A percentile compares a stretch with the other conserved stretches of the same genome.
Evolutionary conservation across 2,797 vertebrate genomes (phyloP).

Genomic region (Alcedo atthis): DNA sequence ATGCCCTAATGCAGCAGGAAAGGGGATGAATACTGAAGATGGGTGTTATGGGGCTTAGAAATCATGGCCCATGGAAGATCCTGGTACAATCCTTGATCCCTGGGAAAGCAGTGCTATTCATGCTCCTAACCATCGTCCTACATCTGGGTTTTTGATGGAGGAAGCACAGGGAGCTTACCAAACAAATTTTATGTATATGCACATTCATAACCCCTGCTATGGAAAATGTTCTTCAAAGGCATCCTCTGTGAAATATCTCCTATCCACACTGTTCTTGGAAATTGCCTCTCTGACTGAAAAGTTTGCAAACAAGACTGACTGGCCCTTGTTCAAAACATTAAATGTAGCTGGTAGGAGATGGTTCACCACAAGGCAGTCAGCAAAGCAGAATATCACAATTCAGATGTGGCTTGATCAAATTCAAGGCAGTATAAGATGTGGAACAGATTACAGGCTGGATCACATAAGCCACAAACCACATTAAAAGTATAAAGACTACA

Average conservation of each 20-base stretch:
- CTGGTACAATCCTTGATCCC: background rate
- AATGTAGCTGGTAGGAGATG: slow-evolving; percentile 15
- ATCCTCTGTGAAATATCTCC: background rate
- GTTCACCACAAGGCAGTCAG: background rate
- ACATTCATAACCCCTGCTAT: background rate
- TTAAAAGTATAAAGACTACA: background rate
- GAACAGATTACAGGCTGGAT: slow-evolving; percentile 43
- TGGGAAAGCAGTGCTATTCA: background rate
- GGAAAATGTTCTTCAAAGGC: slow-evolving; percentile 28
- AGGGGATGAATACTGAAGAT: background rate
- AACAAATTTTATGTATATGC: background rate
- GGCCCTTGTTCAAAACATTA: slow-evolving; percentile 28
- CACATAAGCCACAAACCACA: slow-evolving; percentile 44
- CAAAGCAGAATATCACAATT: background rate
- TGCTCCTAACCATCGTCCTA: background rate
- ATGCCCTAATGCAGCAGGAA: background rate
- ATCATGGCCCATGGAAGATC: fast-evolving
- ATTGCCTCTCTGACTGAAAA: background rate
- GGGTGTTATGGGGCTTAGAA: background rate
- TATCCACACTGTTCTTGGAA: slow-evolving; percentile 20
- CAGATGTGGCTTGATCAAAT: slow-evolving; percentile 38
- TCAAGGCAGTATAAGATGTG: slow-evolving; percentile 32
- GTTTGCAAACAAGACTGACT: slow-evolving; percentile 14
- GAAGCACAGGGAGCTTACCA: background rate
- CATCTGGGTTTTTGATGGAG: background rate